A percentile compares a stretch with the other conserved stretches of the same genome.
These are phyloP conservation scores for Simalia tracyae DNA, from an alignment of 2,797 vertebrate species.

Conservation along the genomic window DNA sequence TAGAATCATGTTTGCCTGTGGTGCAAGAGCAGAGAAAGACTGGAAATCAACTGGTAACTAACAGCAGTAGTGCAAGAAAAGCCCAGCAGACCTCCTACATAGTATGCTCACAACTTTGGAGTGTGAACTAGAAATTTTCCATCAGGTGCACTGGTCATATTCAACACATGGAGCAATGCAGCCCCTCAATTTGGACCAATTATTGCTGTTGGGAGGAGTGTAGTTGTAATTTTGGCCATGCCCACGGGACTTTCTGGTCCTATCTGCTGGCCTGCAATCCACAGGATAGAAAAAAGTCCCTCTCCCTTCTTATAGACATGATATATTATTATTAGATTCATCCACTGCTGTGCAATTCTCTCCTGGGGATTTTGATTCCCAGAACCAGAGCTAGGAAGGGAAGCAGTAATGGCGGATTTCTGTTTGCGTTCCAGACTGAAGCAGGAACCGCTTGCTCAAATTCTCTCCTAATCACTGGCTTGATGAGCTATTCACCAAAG, in stretches of 20 bases:
- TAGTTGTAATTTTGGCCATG: not conserved
- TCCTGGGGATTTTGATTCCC: not conserved
- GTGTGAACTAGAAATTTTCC: not conserved
- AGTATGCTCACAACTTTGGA: not conserved
- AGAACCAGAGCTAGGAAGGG: not conserved
- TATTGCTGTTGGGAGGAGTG: not conserved
- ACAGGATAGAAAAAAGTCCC: not conserved
- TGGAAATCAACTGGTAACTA: not conserved
- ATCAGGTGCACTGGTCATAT: not conserved
- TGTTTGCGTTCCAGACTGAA: fast-evolving
- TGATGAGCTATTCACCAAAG: not conserved
- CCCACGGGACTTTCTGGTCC: too few relatives aligned
- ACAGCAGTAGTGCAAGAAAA: not conserved
- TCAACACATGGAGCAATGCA: not conserved
- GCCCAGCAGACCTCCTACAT: not conserved
- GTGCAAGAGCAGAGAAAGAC: not conserved
- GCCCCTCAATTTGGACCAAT: not conserved
- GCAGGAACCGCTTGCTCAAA: fast-evolving
- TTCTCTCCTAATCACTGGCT: not conserved
- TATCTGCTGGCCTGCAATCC: not conserved
- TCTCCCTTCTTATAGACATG: not conserved
- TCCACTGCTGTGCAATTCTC: not conserved
- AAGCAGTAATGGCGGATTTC: not conserved
- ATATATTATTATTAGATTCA: not conserved
- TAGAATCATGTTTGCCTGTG: not conserved